phyloP scores from a whole-genome alignment of 2,888 invertebrate genomes.

The Nowickia ferox region DNA sequence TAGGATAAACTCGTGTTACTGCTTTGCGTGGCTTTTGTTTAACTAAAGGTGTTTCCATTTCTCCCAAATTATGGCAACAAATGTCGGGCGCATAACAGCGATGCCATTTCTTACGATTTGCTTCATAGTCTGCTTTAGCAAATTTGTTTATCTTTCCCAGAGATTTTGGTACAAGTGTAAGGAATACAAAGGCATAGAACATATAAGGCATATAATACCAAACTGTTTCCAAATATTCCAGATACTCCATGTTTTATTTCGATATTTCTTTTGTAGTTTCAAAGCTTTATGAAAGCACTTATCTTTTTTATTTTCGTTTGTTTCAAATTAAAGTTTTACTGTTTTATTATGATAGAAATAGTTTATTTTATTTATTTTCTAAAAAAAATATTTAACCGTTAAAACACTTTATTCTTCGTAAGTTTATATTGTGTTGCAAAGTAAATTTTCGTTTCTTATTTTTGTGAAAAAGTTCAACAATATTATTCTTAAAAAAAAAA shows the following conservation, averaged over 20 bases:
- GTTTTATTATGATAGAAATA: slow-evolving; percentile 9
- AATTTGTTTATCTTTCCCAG: slow-evolving; percentile 77
- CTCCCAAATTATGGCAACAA: slow-evolving; percentile 78
- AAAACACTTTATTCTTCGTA: slow-evolving; percentile 1
- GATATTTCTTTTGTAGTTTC: too few relatives aligned
- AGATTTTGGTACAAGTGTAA: slow-evolving; percentile 81
- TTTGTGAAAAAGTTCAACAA: slow-evolving; percentile 55
- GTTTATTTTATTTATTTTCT: slow-evolving; percentile 58
- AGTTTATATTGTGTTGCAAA: slow-evolving; percentile 40
- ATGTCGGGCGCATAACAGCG: slow-evolving; percentile 81
- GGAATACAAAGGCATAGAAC: slow-evolving; percentile 77
- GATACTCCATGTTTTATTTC: slow-evolving; percentile 73
- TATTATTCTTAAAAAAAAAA: not conserved
- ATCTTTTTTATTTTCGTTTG: slow-evolving; percentile 12
- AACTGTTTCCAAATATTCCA: slow-evolving; percentile 74
- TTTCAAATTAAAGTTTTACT: slow-evolving; percentile 9
- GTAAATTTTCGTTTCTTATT: slow-evolving; percentile 1
- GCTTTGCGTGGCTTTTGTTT: slow-evolving; percentile 80
- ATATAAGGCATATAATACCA: slow-evolving; percentile 78
- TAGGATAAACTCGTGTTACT: slow-evolving; percentile 80
- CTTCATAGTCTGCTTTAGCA: slow-evolving; percentile 78
- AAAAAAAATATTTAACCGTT: slow-evolving; percentile 6
- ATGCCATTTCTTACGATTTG: slow-evolving; percentile 78
- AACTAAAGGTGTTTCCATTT: slow-evolving; percentile 68
- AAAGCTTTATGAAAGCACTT: not conserved